Evolutionary conservation across 2,797 vertebrate species (phyloP).

Genomic region (Chloroceryle amazona): DNA sequence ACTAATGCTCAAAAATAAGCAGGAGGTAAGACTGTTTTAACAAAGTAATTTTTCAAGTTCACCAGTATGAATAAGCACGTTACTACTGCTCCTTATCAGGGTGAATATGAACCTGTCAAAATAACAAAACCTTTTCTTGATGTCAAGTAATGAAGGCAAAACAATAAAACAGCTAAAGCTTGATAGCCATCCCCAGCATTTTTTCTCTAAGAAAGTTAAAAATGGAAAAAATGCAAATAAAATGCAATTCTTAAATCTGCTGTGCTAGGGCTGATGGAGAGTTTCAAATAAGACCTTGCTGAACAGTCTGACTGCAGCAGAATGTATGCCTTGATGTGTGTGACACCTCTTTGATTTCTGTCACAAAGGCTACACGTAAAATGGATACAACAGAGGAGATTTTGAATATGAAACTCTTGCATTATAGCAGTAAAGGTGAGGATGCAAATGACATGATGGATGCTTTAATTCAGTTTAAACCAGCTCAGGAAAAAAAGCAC

Average conservation of each 20-base stretch:
- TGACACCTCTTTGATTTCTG: background rate
- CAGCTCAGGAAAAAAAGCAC: background rate
- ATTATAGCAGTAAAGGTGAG: background rate
- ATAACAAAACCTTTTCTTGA: background rate
- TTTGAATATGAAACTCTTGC: background rate
- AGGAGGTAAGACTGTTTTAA: slow-evolving; percentile 1
- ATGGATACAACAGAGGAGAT: background rate
- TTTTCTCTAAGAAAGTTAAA: background rate
- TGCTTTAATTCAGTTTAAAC: background rate
- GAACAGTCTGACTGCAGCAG: background rate
- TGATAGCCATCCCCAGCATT: background rate
- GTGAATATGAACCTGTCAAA: slow-evolving; percentile 28
- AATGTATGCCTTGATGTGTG: background rate
- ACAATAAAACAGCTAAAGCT: background rate
- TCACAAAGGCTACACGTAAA: background rate
- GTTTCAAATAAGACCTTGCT: background rate
- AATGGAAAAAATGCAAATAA: background rate
- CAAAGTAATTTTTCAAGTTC: slow-evolving; percentile 52
- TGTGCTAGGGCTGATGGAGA: background rate
- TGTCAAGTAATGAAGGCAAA: slow-evolving; percentile 31
- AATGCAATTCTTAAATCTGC: background rate
- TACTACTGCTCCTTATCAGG: background rate
- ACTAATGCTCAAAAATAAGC: background rate
- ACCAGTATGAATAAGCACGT: slow-evolving; percentile 4
- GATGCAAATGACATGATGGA: background rate